These are phyloP conservation scores for Sialia sialis DNA, from an alignment of 2,113 vertebrate species.

Conservation along the genomic window DNA sequence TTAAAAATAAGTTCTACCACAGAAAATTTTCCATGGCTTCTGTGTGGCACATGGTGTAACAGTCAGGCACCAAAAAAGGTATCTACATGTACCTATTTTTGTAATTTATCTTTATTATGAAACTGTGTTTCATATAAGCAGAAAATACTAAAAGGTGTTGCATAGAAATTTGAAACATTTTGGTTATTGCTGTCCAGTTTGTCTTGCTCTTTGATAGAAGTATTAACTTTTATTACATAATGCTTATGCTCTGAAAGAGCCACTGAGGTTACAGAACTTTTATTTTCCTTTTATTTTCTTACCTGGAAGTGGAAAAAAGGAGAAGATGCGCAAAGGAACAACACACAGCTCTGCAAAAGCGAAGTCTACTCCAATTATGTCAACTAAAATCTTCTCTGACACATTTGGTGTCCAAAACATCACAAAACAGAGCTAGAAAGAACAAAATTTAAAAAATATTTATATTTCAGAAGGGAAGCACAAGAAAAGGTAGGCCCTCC, in stretches of 20 bases:
- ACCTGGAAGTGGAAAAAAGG: slow-evolving; percentile 98
- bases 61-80: background rate
- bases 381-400: slow-evolving; percentile 93
- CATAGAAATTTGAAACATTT: background rate
- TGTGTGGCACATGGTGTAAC: background rate
- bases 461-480: background rate
- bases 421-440: slow-evolving; percentile 88
- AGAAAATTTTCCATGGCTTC: background rate
- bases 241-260: background rate
- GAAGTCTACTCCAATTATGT: slow-evolving; percentile 91
- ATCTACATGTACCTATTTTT: background rate
- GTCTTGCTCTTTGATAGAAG: background rate
- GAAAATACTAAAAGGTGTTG: background rate
- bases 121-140: background rate
- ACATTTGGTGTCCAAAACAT: slow-evolving; percentile 95
- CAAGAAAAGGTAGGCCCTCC: background rate
- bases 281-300: background rate
- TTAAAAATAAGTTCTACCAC: background rate
- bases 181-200: background rate
- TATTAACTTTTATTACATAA: background rate
- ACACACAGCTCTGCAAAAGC: slow-evolving; percentile 92
- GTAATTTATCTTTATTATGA: background rate
- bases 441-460: background rate
- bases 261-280: background rate
- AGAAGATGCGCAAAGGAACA: slow-evolving; percentile 90